A percentile compares a stretch with the other conserved stretches of the same genome.
Conservation (phyloP, 2,888 invertebrate species). For the Drymonia ruficornis region DNA sequence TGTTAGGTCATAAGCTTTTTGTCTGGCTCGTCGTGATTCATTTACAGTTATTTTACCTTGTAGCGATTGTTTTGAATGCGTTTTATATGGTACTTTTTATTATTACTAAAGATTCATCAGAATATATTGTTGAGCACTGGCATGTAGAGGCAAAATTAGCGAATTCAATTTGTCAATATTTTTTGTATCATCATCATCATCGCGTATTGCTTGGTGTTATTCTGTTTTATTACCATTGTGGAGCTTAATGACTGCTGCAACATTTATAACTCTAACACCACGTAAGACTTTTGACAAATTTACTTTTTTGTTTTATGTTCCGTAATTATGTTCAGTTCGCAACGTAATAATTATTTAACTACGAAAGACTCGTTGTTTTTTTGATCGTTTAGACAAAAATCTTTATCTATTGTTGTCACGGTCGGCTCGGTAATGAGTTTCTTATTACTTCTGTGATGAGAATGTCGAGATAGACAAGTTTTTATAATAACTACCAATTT, state of each 20-base stretch:
- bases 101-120: constrained; percentile 46
- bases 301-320: constrained; percentile 36
- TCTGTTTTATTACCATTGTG: constrained; percentile 58
- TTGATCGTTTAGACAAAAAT: constrained; percentile 29
- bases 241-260: constrained; percentile 60
- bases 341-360: constrained; percentile 32
- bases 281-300: constrained; percentile 42
- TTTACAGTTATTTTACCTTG: constrained; percentile 49
- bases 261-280: constrained; percentile 66
- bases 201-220: constrained; percentile 43
- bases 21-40: constrained; percentile 46
- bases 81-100: constrained; percentile 44
- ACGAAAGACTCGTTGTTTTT: constrained; percentile 32
- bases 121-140: constrained; percentile 47
- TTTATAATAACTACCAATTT: constrained; percentile 35
- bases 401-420: constrained; percentile 43
- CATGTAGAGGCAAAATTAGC: constrained; percentile 58
- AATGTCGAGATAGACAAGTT: constrained; percentile 48
- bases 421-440: constrained; percentile 52
- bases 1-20: constrained; percentile 42
- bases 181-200: constrained; percentile 63
- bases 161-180: constrained; percentile 71
- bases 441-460: constrained; percentile 51
- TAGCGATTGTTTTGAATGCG: constrained; percentile 53
- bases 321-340: constrained; percentile 27